phyloP scores from a whole-genome alignment of 1,140 invertebrate genomes.

The Drosophila melanica region DNA sequence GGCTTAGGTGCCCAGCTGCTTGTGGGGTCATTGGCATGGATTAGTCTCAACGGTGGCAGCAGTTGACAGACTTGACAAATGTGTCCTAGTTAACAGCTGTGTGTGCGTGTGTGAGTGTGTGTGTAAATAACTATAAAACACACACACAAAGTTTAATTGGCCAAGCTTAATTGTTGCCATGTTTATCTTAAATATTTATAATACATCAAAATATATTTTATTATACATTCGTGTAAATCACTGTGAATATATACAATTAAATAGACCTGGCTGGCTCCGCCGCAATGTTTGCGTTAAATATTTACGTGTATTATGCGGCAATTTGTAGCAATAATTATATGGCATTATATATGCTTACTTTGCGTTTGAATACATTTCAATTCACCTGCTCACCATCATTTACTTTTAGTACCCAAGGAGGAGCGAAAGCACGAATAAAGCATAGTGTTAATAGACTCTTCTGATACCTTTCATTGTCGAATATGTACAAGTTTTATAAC shows the following conservation, averaged over 20 bases:
- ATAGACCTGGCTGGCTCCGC: slow-evolving; percentile 3
- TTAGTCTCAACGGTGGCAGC: slow-evolving; percentile 54
- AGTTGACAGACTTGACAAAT: slow-evolving; percentile 70
- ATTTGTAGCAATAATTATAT: slow-evolving; percentile 18
- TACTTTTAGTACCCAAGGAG: not conserved
- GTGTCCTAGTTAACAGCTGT: slow-evolving; percentile 39
- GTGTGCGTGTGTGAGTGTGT: slow-evolving; percentile 7
- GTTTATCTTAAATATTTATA: slow-evolving; percentile 44
- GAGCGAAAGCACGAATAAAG: no score
- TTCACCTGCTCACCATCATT: not conserved
- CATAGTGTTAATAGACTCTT: no score
- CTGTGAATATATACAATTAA: slow-evolving; percentile 12
- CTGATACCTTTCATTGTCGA: no score
- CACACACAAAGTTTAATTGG: slow-evolving; percentile 36
- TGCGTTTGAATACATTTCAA: slow-evolving; percentile 1
- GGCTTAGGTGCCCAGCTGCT: slow-evolving; percentile 72
- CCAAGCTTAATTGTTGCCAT: slow-evolving; percentile 44
- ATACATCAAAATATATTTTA: slow-evolving; percentile 48
- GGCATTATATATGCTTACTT: not conserved
- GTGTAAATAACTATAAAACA: slow-evolving; percentile 43
- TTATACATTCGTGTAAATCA: slow-evolving; percentile 19
- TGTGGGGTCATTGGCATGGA: slow-evolving; percentile 66
- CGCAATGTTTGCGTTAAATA: slow-evolving; percentile 15
- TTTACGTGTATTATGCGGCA: slow-evolving; percentile 1
- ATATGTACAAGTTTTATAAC: no score